Evolutionary conservation across 2,113 vertebrate genomes (phyloP), one percentile per base, ranked within the genome.

Genomic region (Cromileptes altivelis): DNA sequence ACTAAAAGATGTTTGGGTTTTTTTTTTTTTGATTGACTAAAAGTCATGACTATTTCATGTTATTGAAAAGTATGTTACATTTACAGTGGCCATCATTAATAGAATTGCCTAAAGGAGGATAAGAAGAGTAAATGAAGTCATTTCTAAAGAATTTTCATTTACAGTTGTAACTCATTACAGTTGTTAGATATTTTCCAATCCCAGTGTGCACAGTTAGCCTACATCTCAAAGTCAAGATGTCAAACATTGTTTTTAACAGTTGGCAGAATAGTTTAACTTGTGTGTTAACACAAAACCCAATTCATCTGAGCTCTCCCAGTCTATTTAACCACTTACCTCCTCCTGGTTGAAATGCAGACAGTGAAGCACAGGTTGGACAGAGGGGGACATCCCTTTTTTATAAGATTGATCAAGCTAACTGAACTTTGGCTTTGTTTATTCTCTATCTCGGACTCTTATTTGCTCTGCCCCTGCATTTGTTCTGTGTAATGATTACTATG

Each of bases 371-470:
- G 50, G 14, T 64, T 50, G 57, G 47, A 61, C 55, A 25, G 53
- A 37, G 68, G 21, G 52, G 69, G 45, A 80, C 18, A 61, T 57
- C n/a, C 47, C 13, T 11, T 68, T 68, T 57, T 89, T 89, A 72
- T 71, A 18, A 42, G 12, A 52, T 1, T 40, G 53, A 61, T 64
- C 33, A 45, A 9, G 47, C 3, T 12, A 21, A 58, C 69, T 80
- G 93, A 84, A 93, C 92, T 93, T 94, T 93, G 88, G 19, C 12
- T 85, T 80, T 90, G 76, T 92, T 90, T 89, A 78, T 84, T 90
- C 23, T 82, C n/a, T 65, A 6, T 68, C 53, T 40, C 30, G 21
- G 12, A 10, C 56, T 81, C 1, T 25, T 89, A 47, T 91, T 90
- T 90, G 82, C 61, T 75, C 25, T 11, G 37, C 33, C 37, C 4